Evolutionary conservation across 2,797 vertebrate genomes (phyloP), one percentile per base, ranked within the genome.

Genomic region (Gymnoscopelus microlampas): DNA sequence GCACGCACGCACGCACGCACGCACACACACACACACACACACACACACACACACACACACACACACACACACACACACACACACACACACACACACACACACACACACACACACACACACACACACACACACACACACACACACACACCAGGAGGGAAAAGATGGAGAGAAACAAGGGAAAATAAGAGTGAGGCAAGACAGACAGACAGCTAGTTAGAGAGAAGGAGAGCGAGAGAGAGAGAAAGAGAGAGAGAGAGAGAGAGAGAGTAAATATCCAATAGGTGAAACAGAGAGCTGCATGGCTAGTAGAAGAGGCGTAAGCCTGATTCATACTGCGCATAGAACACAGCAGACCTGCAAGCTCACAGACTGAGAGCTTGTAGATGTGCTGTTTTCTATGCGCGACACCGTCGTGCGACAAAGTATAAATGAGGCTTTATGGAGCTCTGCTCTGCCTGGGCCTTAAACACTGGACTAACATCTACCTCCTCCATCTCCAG

Each of bases 401-500:
- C 1, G 19, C 19, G 19, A 19, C 19, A 19, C 19, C 19, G 19
- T 19, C 19, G 19, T 19, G 19, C 19, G 19, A 19, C 19, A 19
- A 19, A 19, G 19, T 19, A 29, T 29, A 29, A 29, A 29, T 29
- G 26, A 29, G 1, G 26, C 26, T 29, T 85, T 75, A 63, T 60
- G 55, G 72, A 80, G 74, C 58, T 60, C 67, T 76, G 57, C 66
- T 68, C 68, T 62, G 74, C 63, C 54, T 71, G 60, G 19, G 44
- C 61, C 80, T 64, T 77, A 76, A 77, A 77, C 24, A 57, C 70
- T 48, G 63, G 49, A 84, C 74, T 68, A 77, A 80, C 79, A 23
- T 15, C 44, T 13, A 23, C 44, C 19, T 83, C 81, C 76, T 80
- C 70, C 79, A 88, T 82, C 79, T 87, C 75, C 60, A 53, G 63